Conservation (phyloP, 30 jellyfish, hydroid and myxozoan species). For the Calvadosia cruxmelitensis region DNA sequence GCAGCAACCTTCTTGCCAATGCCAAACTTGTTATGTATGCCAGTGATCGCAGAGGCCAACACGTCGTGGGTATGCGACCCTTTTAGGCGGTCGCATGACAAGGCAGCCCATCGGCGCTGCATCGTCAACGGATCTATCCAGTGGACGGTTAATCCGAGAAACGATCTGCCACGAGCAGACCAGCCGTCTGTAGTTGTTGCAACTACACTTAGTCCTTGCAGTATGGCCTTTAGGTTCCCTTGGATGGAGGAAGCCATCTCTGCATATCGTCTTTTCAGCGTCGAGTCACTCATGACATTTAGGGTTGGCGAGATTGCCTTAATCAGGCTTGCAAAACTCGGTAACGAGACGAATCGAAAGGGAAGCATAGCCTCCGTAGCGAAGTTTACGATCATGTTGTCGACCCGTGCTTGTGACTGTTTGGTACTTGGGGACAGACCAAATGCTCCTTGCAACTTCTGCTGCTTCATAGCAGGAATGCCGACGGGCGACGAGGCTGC, state of each 20-base stretch:
- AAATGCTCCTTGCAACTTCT: too few relatives aligned
- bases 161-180: constrained; percentile 2
- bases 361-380: too few relatives aligned
- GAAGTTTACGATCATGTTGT: too few relatives aligned
- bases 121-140: not conserved
- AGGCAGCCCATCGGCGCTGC: not conserved
- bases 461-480: too few relatives aligned
- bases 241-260: not conserved
- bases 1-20: not conserved
- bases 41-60: constrained; percentile 1
- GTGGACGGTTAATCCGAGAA: constrained; percentile 3
- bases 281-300: not conserved
- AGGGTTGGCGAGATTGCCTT: constrained; percentile 1
- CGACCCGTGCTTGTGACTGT: too few relatives aligned
- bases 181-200: constrained; percentile 9
- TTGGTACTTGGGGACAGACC: too few relatives aligned
- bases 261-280: not conserved
- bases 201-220: not conserved
- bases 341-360: too few relatives aligned
- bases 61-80: not conserved
- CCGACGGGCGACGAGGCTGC: too few relatives aligned
- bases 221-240: not conserved
- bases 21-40: constrained; percentile 5
- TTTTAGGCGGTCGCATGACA: not conserved
- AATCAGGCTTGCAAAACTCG: too few relatives aligned